Evolutionary conservation across 2,797 vertebrate species (phyloP).

Genomic region (Characodon lateralis): DNA sequence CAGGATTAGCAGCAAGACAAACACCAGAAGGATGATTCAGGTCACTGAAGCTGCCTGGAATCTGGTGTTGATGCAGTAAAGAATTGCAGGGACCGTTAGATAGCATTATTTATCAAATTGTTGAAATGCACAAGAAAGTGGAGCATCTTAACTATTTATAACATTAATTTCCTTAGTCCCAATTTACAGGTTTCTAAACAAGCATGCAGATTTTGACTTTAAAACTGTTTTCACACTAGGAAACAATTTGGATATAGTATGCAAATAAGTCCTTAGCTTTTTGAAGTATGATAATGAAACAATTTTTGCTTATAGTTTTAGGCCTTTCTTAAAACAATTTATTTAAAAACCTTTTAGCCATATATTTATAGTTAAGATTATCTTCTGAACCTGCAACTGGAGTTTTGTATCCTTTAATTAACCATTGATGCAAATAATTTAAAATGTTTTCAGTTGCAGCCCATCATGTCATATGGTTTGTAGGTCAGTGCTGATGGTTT

Average conservation of each 20-base stretch:
- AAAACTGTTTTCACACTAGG: neutral
- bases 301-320: neutral
- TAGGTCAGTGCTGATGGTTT: neutral
- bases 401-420: neutral
- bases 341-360: neutral
- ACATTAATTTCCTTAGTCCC: neutral
- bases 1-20: constrained; percentile 32
- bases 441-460: neutral
- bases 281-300: neutral
- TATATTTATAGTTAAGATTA: neutral
- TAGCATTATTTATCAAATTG: neutral
- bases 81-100: neutral
- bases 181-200: neutral
- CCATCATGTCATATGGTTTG: neutral
- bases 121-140: neutral
- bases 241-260: neutral
- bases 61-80: constrained; percentile 6
- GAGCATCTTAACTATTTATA: neutral
- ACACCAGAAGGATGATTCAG: constrained; percentile 25
- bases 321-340: neutral
- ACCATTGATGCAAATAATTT: neutral
- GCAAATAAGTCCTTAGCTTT: neutral
- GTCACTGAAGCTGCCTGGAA: neutral
- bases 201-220: no score
- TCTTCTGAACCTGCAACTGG: neutral